Evolutionary conservation across 2,888 invertebrate species (phyloP), one percentile per base, ranked within the genome.

Genomic region (Charanyca ferruginea): DNA sequence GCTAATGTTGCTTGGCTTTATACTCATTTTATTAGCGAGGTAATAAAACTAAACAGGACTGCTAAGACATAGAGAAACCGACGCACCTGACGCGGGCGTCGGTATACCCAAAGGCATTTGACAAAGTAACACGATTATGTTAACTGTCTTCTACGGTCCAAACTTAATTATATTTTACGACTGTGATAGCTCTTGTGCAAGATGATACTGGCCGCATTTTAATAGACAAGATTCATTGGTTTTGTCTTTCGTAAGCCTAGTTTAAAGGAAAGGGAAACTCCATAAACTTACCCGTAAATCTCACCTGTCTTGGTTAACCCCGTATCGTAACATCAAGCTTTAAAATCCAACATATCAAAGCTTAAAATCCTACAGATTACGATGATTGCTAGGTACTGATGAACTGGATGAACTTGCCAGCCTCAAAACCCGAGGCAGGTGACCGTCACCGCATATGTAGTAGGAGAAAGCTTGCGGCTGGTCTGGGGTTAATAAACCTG

Each of bases 401-500:
- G 65, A 52, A 55, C 54, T 70, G 22, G 72, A 65, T 70, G 72
- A 72, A 70, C 55, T 65, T 35, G 41, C 35, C 45, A 57, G 72
- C 41, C 55, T 65, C 25, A 41, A 70, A 45, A 65, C 6, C 16
- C 9, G 18, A 49, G 71, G 18, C 41, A 52, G 51, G 13, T 72
- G 72, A 70, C 69, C 65, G 53, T 54, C 73, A 70, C 35, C 52
- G 41, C 32, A 41, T 55, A 9, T 64, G 45, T 35, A 18, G 45
- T 18, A 57, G 55, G 73, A 70, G 69, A 70, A 70, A 70, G 73
- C 38, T 38, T 16, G 38, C 32, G 32, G 32, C 57, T 57, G 18
- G n/a, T 62, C 62, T 70, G 57, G 69, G 69, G 69, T 70, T 73
- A 70, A 45, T 57, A n/a, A 72, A 70, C 69, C 72, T 65, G 65